Base-by-base conservation (phyloP, 2,888 invertebrate genomes). In the Hoplodrina blanda region DNA sequence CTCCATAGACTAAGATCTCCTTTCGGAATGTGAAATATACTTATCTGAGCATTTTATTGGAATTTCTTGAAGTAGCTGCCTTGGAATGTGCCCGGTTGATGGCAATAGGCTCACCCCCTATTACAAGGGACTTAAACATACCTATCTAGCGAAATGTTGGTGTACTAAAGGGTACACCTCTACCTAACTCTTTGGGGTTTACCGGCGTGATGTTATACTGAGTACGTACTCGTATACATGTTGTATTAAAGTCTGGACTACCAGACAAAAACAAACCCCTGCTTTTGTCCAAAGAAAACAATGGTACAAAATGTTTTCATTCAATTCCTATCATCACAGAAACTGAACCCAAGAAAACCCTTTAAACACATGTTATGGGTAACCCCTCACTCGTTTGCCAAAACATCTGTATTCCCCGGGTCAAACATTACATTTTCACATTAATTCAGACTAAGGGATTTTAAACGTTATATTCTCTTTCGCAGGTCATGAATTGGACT, bases 401-500 rank as follows among this genome's bases (percentile, higher is more conserved):
- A 76, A 73, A 73, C 60, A 81, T 65, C 52, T 60, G 68, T 72
- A 64, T 52, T 69, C 20, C 19, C 62, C 46, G 52, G 53, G 20
- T 56, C 53, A 37, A 49, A 20, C 20, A 8, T 53, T 37, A 50
- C 54, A 72, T 70, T 66, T 74, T 33, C 52, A 41, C 53, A 73
- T 72, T 70, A 69, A 64, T 70, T 44, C 25, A 20, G 55, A 59
- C 50, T 49, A 60, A 63, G 17, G 30, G 65, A 75, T 77, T 82
- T 70, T 54, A 66, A 71, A 77, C 69, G 33, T 37, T n/a, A 57
- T 44, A 10, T 73, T 80, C 37, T 70, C 76, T 62, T 75, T 92
- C 88, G 56, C 89, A 93, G 92, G 88, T 91, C 60, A 91, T 93
- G 92, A 92, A 93, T 76, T 93, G 92, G 93, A 90, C 92, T 11